Percentiles rank a stretch among this genome's conserved stretches.
Evolutionary conservation across 1,140 invertebrate genomes (phyloP).

Genomic region (Brachionus paranguensis): DNA sequence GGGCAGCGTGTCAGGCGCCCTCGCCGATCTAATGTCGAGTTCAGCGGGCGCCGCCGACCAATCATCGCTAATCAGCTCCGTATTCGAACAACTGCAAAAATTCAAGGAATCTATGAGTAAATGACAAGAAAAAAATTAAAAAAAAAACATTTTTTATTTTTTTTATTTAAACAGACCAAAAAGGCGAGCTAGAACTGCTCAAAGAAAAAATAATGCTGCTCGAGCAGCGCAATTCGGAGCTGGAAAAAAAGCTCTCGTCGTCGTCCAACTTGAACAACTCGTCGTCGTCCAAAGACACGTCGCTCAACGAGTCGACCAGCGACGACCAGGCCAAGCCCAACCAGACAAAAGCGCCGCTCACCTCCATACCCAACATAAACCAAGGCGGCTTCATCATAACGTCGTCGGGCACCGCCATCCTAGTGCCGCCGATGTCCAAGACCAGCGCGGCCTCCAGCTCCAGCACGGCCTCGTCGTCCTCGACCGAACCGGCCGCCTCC

Average conservation of each 20-base stretch:
- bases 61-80: neutral
- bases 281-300: conserved; percentile 10
- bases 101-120: conserved; percentile 8
- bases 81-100: conserved; percentile 28
- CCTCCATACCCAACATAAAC: conserved; percentile 37
- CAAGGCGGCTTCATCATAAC: conserved; percentile 39
- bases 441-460: neutral
- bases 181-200: conserved; percentile 9
- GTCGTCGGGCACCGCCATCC: neutral
- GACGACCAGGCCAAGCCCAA: neutral
- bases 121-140: neutral
- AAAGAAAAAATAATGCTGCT: conserved; percentile 33
- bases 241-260: conserved; percentile 23
- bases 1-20: neutral
- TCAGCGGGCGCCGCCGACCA: neutral
- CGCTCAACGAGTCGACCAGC: conserved; percentile 13
- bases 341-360: neutral
- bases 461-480: neutral
- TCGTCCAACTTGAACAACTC: conserved; percentile 17
- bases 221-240: conserved; percentile 26
- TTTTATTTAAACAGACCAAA: neutral
- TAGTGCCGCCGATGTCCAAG: conserved; percentile 24
- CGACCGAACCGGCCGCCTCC: neutral
- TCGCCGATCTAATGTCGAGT: neutral
- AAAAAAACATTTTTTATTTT: neutral